A percentile compares a stretch with the other conserved stretches of the same genome.
These are phyloP conservation scores for Callipepla californica DNA, from an alignment of 2,113 vertebrate genomes.

Conservation along the genomic window DNA sequence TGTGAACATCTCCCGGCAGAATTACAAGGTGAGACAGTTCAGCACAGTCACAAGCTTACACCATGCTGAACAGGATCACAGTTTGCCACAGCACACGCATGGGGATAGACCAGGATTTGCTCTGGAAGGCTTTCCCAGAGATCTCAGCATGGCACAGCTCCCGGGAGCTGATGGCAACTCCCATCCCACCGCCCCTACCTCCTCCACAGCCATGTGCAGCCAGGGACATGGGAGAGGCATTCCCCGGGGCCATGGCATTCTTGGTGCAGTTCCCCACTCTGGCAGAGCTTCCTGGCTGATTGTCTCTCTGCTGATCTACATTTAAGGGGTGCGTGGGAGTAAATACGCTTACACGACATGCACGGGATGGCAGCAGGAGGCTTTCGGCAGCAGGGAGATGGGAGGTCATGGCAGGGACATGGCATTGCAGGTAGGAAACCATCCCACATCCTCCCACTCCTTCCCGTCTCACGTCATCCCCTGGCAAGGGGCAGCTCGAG, in stretches of 20 bases:
- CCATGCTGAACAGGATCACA: neutral
- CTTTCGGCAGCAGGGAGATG: neutral
- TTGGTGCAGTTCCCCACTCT: neutral
- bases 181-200: neutral
- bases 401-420: neutral
- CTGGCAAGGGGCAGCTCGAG: accelerated
- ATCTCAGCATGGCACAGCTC: neutral
- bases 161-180: neutral
- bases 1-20: neutral
- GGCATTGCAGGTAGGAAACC: neutral
- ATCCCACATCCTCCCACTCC: neutral
- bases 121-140: neutral
- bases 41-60: accelerated
- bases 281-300: neutral
- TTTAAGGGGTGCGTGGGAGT: accelerated
- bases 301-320: accelerated
- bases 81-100: accelerated
- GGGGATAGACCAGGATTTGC: neutral
- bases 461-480: neutral
- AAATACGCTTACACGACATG: neutral
- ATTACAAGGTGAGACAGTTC: neutral
- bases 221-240: neutral
- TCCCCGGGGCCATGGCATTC: conserved; percentile 19
- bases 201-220: neutral
- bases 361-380: accelerated